Conservation (phyloP, 2,797 vertebrate genomes). For the Naso thynnoides region DNA sequence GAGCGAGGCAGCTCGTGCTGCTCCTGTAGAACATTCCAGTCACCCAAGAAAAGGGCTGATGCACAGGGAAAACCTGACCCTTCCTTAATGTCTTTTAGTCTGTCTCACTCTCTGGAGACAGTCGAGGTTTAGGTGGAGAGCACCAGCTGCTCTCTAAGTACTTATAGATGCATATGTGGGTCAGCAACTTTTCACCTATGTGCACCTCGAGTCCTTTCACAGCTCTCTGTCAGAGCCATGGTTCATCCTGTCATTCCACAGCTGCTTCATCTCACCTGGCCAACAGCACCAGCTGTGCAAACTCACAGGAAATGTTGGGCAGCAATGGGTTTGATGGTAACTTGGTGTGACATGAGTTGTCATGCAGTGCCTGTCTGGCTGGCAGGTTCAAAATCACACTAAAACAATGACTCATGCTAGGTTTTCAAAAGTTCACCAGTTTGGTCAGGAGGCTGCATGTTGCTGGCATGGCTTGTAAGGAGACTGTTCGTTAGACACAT, state of each 20-base stretch:
- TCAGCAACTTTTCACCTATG: slow-evolving; percentile 52
- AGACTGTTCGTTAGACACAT: slow-evolving; percentile 57
- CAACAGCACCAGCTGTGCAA: slow-evolving; percentile 68
- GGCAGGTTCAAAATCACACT: slow-evolving; percentile 65
- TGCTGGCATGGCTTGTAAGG: slow-evolving; percentile 41
- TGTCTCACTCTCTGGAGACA: slow-evolving; percentile 60
- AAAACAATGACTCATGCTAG: slow-evolving; percentile 70
- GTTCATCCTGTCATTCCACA: slow-evolving; percentile 54
- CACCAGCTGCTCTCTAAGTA: slow-evolving; percentile 27
- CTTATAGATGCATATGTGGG: slow-evolving; percentile 37
- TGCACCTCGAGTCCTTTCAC: slow-evolving; percentile 55
- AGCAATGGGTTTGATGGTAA: slow-evolving; percentile 55
- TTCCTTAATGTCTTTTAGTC: slow-evolving; percentile 62
- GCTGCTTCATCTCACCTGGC: slow-evolving; percentile 61
- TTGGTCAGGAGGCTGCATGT: slow-evolving; percentile 58
- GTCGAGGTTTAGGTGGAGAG: too few relatives aligned
- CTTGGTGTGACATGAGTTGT: slow-evolving; percentile 48
- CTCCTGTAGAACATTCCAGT: slow-evolving; percentile 80
- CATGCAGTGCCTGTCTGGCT: slow-evolving; percentile 48
- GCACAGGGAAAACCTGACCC: slow-evolving; percentile 78
- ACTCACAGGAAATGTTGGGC: slow-evolving; percentile 44
- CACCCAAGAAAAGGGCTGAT: slow-evolving; percentile 82
- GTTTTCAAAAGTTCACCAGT: slow-evolving; percentile 58
- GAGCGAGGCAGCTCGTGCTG: slow-evolving; percentile 65
- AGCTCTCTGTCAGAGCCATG: slow-evolving; percentile 41